Evolutionary conservation across 2,797 vertebrate genomes (phyloP).

Genomic region (Sebastes diploproa): DNA sequence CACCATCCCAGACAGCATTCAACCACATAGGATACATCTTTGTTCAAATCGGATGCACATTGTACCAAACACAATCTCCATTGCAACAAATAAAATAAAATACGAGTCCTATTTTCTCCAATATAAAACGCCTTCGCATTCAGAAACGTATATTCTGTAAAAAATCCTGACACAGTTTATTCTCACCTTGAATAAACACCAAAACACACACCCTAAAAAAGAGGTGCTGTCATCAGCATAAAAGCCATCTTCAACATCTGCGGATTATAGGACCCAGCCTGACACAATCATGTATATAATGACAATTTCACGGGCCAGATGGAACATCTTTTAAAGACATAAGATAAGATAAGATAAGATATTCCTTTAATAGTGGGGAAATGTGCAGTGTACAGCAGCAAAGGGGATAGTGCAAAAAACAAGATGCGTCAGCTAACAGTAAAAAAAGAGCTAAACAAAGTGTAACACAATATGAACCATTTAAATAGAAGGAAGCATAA

Average conservation of each 20-base stretch:
- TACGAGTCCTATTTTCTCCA: not conserved
- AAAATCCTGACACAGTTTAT: not conserved
- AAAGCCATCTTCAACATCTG: not conserved
- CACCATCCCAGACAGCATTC: constrained; percentile 35
- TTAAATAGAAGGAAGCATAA: no score
- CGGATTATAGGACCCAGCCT: not conserved
- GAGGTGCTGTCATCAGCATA: not conserved
- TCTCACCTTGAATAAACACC: not conserved
- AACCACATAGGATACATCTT: constrained; percentile 19
- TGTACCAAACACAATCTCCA: not conserved
- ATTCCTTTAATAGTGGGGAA: no score
- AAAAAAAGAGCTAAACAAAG: no score
- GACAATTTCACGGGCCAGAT: not conserved
- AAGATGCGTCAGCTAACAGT: no score
- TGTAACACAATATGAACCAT: no score
- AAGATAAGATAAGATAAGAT: no score
- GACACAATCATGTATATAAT: not conserved
- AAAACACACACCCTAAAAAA: not conserved
- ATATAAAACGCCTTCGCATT: not conserved
- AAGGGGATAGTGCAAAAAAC: no score
- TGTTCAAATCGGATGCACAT: constrained; percentile 16
- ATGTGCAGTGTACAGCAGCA: no score
- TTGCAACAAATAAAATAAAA: not conserved
- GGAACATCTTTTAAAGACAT: not conserved
- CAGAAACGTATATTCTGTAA: not conserved